These are phyloP conservation scores for Drosophila diplacantha DNA, from an alignment of 2,888 invertebrate species.

Conservation along the genomic window DNA sequence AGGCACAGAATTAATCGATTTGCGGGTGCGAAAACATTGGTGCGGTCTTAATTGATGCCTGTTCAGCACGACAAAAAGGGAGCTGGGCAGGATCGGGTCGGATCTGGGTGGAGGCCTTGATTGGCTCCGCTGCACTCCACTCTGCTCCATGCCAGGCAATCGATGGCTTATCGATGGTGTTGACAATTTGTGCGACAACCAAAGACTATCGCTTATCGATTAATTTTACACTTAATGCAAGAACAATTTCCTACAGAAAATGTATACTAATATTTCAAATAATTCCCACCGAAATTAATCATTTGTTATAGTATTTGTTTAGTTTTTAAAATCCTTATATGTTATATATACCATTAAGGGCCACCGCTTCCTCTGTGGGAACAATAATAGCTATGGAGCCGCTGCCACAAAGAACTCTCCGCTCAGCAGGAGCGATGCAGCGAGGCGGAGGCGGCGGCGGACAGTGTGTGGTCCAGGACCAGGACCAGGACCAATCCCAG, in stretches of 20 bases:
- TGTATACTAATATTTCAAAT: not conserved
- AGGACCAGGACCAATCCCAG: conserved; percentile 19
- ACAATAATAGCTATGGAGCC: not conserved
- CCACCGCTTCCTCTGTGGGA: conserved; percentile 4
- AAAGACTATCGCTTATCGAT: conserved; percentile 25
- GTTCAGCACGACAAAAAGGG: conserved; percentile 59
- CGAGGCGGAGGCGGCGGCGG: conserved; percentile 36
- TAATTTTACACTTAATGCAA: not conserved
- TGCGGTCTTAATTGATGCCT: conserved; percentile 74
- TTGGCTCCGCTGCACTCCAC: conserved; percentile 6
- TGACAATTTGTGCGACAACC: conserved; percentile 33
- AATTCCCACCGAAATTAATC: not conserved
- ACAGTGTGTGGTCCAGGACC: conserved; percentile 62
- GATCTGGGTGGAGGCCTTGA: conserved; percentile 6
- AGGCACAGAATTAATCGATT: conserved; percentile 71
- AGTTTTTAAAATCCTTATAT: not conserved
- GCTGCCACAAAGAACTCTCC: conserved; percentile 1
- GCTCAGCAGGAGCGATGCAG: conserved; percentile 17
- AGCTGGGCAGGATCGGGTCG: not conserved
- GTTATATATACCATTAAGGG: not conserved
- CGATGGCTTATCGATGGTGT: conserved; percentile 34
- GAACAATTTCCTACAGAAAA: not conserved
- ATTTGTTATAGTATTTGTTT: not conserved
- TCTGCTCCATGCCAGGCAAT: not conserved
- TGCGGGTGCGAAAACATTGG: conserved; percentile 76